A percentile compares a stretch with the other conserved stretches of the same genome.
Conservation (phyloP, 2,797 vertebrate species). For the Parauchenoglanis ngamensis region DNA sequence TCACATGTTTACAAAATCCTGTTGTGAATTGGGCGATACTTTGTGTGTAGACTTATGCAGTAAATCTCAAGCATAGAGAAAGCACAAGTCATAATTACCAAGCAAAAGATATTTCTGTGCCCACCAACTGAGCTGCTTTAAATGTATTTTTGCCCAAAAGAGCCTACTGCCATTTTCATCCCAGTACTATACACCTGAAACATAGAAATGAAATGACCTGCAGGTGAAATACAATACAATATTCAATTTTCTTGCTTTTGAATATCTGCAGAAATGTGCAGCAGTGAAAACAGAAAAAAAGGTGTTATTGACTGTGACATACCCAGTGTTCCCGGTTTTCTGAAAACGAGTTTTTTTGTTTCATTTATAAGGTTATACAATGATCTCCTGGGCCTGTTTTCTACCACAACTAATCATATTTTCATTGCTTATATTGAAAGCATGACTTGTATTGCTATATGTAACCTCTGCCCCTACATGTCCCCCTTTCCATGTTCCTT, state of each 20-base stretch:
- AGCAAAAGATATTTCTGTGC: conserved; percentile 28
- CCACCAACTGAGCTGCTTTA: not conserved
- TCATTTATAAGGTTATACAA: not conserved
- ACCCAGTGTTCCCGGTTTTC: not conserved
- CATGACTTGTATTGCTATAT: not conserved
- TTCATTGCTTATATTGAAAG: not conserved
- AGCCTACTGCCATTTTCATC: not conserved
- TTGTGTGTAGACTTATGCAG: conserved; percentile 17
- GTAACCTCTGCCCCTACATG: not conserved
- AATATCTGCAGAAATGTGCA: not conserved
- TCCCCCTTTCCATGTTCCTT: not conserved
- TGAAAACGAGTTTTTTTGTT: not conserved
- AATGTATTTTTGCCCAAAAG: not conserved
- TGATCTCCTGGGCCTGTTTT: conserved; percentile 5
- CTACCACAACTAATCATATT: not conserved
- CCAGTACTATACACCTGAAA: conserved; percentile 25
- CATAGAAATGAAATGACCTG: not conserved
- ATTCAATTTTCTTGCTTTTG: not conserved
- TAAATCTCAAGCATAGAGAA: conserved; percentile 37
- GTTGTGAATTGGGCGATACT: conserved; percentile 4
- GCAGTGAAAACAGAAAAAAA: not conserved
- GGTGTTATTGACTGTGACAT: not conserved
- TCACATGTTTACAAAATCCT: conserved; percentile 1
- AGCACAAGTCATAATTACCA: conserved; percentile 36
- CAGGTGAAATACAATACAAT: not conserved